phyloP scores from a whole-genome alignment of 2,888 invertebrate species.

The Serrognathus titanus region DNA sequence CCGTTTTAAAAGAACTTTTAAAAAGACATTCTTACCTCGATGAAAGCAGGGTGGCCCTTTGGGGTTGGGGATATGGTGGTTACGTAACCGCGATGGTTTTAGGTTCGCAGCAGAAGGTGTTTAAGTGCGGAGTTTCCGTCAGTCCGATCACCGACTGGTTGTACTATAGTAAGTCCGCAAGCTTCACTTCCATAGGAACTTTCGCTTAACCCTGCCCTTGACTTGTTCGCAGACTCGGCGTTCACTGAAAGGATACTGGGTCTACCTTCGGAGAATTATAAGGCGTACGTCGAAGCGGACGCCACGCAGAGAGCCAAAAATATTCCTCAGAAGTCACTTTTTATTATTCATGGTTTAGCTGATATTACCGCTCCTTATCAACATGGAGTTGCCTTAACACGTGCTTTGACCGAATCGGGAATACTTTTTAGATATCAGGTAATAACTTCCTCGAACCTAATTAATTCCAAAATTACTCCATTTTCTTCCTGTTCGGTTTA shows the following conservation, averaged over 20 bases:
- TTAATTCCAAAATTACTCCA: no score
- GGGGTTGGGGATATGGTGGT: slow-evolving; percentile 97
- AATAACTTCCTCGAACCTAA: no score
- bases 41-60: slow-evolving; percentile 83
- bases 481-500: no score
- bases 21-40: slow-evolving; percentile 82
- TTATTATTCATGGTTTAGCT: slow-evolving; percentile 89
- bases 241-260: slow-evolving; percentile 95
- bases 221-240: slow-evolving; percentile 71
- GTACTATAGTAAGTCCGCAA: slow-evolving; percentile 76
- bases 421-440: slow-evolving; percentile 93
- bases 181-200: no score
- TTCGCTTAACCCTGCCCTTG: not conserved
- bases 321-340: slow-evolving; percentile 83
- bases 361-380: slow-evolving; percentile 92
- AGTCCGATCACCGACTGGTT: slow-evolving; percentile 96
- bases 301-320: slow-evolving; percentile 84
- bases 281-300: slow-evolving; percentile 89
- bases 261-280: slow-evolving; percentile 80
- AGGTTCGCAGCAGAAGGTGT: slow-evolving; percentile 76
- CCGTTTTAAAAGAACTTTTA: slow-evolving; percentile 78
- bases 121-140: slow-evolving; percentile 90
- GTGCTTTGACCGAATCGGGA: slow-evolving; percentile 82
- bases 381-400: slow-evolving; percentile 85
- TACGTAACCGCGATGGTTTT: slow-evolving; percentile 91